Percentiles rank a stretch among this genome's conserved stretches.
phyloP scores from a whole-genome alignment of 37 sponge, comb jelly and placozoan species.

The Beroe ovata region DNA sequence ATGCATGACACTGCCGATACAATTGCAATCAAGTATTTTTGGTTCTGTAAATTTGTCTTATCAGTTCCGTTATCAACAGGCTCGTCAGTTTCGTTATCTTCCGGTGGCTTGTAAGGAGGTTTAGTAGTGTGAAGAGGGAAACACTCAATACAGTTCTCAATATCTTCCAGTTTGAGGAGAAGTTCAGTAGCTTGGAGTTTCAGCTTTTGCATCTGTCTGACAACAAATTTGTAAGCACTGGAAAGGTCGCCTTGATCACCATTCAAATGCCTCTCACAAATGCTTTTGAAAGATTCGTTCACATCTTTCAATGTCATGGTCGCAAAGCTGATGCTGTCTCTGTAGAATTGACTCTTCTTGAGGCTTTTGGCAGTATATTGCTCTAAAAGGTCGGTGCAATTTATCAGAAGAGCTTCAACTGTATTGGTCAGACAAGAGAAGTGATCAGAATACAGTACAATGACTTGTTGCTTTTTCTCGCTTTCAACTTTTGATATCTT shows the following conservation, averaged over 20 bases:
- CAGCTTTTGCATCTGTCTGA: background rate
- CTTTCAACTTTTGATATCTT: conserved; percentile 7
- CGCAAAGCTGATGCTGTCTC: background rate
- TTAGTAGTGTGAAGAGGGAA: background rate
- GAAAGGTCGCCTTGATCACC: background rate
- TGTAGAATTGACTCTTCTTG: background rate
- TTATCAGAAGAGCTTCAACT: background rate
- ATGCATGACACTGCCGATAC: conserved; percentile 15
- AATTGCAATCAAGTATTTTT: conserved; percentile 44
- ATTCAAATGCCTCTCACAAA: background rate
- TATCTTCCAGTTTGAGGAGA: background rate
- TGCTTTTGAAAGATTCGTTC: background rate
- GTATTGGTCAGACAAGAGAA: background rate
- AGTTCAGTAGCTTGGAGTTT: background rate
- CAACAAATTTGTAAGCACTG: background rate
- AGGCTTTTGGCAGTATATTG: background rate
- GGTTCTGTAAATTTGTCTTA: background rate
- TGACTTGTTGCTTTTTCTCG: background rate
- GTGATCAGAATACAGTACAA: background rate
- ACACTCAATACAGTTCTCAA: background rate
- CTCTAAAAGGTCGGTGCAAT: background rate
- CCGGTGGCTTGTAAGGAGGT: background rate
- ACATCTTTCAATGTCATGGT: background rate
- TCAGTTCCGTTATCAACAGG: background rate
- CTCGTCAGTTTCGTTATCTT: background rate